Conservation (phyloP, 1,140 invertebrate genomes). For the Ostrea denselamellosa region DNA sequence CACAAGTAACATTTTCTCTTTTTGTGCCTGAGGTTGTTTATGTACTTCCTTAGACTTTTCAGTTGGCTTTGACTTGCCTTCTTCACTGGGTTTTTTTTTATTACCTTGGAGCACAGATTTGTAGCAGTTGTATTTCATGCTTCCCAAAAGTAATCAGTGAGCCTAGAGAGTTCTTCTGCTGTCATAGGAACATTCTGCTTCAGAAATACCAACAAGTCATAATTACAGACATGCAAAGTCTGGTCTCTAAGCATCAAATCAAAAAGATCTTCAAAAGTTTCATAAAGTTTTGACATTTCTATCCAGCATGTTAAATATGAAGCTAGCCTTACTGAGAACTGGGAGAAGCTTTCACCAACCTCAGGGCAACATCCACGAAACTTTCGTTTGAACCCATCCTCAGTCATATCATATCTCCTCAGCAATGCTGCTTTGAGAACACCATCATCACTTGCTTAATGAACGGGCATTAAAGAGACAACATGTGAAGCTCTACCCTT, state of each 20-base stretch:
- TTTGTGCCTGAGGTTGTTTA: background rate
- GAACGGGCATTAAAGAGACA: constrained; percentile 48
- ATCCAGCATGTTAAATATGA: constrained; percentile 43
- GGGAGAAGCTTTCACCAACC: constrained; percentile 54
- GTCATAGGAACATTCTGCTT: background rate
- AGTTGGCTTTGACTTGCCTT: too few species aligned
- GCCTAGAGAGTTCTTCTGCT: background rate
- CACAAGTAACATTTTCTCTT: background rate
- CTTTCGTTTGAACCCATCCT: constrained; percentile 56
- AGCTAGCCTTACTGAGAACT: constrained; percentile 40
- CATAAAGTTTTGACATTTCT: constrained; percentile 41
- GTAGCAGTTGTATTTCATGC: background rate
- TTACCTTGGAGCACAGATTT: too few species aligned
- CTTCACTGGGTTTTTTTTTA: too few species aligned
- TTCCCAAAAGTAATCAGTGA: background rate
- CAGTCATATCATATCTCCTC: constrained; percentile 57
- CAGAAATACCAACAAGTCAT: background rate
- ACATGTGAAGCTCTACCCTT: constrained; percentile 60
- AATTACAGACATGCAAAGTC: constrained; percentile 17
- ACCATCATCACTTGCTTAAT: constrained; percentile 54
- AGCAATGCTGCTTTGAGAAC: constrained; percentile 59
- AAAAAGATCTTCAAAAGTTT: background rate
- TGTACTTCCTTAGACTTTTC: too few species aligned
- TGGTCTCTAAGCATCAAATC: constrained; percentile 1
- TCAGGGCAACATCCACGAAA: constrained; percentile 56